Evolutionary conservation across 2,797 vertebrate genomes (phyloP).

Genomic region (Lagocephalus sceleratus): DNA sequence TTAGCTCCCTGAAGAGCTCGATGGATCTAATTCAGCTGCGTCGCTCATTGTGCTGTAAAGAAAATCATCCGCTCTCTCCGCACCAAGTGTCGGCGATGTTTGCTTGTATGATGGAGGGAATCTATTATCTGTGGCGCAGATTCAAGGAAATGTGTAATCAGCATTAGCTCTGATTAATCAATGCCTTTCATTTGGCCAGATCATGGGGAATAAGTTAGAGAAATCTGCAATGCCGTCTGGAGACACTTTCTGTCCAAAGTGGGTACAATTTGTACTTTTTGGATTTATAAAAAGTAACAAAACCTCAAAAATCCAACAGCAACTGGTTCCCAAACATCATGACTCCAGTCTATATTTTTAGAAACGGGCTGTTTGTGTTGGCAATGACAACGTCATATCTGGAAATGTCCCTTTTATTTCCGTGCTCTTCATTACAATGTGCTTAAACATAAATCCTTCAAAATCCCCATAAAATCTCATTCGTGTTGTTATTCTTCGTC

Average conservation of each 20-base stretch:
- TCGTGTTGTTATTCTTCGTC: conserved; percentile 20
- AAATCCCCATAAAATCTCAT: conserved; percentile 42
- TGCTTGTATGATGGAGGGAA: conserved; percentile 41
- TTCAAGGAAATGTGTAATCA: conserved; percentile 56
- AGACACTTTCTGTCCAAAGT: conserved; percentile 8
- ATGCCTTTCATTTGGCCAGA: conserved; percentile 31
- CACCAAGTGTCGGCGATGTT: conserved; percentile 29
- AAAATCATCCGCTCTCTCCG: conserved; percentile 21
- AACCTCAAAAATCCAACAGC: background rate
- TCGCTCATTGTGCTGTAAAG: conserved; percentile 32
- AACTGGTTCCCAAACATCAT: conserved; percentile 4
- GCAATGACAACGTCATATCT: conserved; percentile 3
- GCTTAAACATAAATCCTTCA: conserved; percentile 40
- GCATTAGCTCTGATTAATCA: conserved; percentile 49
- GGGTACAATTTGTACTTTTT: conserved; percentile 2
- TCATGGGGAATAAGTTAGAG: conserved; percentile 27
- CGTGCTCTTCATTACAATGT: conserved; percentile 27
- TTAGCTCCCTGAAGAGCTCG: conserved; percentile 66
- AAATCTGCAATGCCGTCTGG: conserved; percentile 17
- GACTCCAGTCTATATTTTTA: conserved; percentile 12
- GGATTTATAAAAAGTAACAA: conserved; percentile 2
- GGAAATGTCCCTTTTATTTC: conserved; percentile 17
- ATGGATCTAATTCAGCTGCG: conserved; percentile 49
- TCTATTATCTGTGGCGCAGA: conserved; percentile 46
- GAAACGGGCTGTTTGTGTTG: conserved; percentile 8